Conservation (phyloP, 2,113 vertebrate species). For the Tragelaphus buxtoni region DNA sequence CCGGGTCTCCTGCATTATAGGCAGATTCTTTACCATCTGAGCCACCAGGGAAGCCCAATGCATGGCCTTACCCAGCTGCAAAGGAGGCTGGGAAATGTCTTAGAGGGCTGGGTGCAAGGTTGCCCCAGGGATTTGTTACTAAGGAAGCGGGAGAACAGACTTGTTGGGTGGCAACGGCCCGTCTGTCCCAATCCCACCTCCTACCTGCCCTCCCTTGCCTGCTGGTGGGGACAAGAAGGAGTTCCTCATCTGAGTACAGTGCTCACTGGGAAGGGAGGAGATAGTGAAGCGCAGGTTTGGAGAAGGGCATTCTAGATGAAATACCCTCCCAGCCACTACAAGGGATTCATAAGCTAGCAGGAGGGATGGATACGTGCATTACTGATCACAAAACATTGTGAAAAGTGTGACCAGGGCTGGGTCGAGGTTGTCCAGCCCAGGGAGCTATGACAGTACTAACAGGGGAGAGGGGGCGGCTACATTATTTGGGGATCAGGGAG, state of each 20-base stretch:
- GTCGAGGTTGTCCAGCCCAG: not conserved
- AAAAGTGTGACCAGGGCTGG: not conserved
- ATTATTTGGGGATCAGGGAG: not conserved
- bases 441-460: fast-evolving
- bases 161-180: not conserved
- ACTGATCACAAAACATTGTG: not conserved
- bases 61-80: not conserved
- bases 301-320: not conserved
- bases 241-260: not conserved
- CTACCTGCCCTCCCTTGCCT: not conserved
- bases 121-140: not conserved
- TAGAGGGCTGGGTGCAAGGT: not conserved
- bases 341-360: not conserved
- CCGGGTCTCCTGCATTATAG: not conserved
- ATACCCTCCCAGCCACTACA: not conserved
- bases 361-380: not conserved
- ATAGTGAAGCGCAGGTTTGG: not conserved
- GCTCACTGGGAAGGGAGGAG: not conserved
- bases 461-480: not conserved
- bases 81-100: not conserved
- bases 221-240: not conserved
- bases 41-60: not conserved
- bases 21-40: not conserved
- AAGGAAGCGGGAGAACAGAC: not conserved
- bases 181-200: not conserved